Percentiles rank a stretch among this genome's conserved stretches.
phyloP scores from a whole-genome alignment of 2,797 vertebrate genomes.

The Okamejei kenojei region DNA sequence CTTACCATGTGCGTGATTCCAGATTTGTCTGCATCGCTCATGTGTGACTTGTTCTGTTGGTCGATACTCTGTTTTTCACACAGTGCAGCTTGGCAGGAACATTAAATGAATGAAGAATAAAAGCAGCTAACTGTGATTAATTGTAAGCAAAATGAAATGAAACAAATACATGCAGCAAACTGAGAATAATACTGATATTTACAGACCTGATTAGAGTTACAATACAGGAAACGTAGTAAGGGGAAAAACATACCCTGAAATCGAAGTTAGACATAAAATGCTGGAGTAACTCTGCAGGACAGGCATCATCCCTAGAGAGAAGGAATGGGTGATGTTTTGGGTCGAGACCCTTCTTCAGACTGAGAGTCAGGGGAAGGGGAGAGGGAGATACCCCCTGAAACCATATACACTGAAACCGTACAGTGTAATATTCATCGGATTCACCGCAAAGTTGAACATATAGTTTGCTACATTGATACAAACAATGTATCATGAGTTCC shows the following conservation, averaged over 20 bases:
- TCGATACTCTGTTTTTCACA: background rate
- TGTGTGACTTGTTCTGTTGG: background rate
- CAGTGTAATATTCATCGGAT: background rate
- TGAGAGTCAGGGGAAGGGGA: no score
- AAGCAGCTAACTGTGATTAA: background rate
- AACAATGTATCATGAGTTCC: background rate
- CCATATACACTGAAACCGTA: background rate
- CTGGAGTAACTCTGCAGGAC: no score
- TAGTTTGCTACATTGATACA: background rate
- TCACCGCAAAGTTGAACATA: background rate
- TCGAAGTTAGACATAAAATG: no score
- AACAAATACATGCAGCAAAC: background rate
- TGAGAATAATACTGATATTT: background rate
- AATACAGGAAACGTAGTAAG: background rate
- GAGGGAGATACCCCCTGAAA: no score
- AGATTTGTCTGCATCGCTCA: background rate
- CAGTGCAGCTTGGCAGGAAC: background rate
- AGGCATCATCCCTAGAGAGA: no score
- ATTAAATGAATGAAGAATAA: background rate
- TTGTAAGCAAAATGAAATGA: conserved; percentile 3
- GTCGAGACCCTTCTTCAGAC: no score
- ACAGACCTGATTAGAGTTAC: background rate
- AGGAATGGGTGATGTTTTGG: no score
- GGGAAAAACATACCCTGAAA: background rate
- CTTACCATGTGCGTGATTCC: background rate